phyloP scores from a whole-genome alignment of 64 coral and sea anemone species.

The Porites lutea region DNA sequence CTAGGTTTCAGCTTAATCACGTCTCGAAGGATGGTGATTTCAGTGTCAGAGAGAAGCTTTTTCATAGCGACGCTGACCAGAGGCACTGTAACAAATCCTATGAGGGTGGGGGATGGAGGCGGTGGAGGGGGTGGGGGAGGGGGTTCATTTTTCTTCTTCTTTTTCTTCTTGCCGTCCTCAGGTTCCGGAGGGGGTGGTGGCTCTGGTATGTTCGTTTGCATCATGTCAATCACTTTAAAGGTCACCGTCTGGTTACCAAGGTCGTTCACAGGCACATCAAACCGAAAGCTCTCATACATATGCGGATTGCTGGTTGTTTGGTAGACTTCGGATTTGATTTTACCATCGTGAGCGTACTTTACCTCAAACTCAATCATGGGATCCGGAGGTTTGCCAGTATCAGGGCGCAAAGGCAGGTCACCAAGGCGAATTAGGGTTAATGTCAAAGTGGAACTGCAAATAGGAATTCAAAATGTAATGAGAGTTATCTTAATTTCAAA shows the following conservation, averaged over 20 bases:
- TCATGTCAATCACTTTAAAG: slow-evolving; percentile 88
- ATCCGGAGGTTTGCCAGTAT: slow-evolving; percentile 79
- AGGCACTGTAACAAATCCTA: slow-evolving; percentile 83
- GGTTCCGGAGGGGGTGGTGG: slow-evolving; percentile 47
- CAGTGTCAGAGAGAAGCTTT: slow-evolving; percentile 83
- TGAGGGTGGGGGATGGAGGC: slow-evolving; percentile 36
- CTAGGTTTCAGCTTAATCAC: slow-evolving; percentile 80
- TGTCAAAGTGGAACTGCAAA: slow-evolving; percentile 78
- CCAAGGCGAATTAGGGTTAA: slow-evolving; percentile 85
- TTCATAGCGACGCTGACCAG: slow-evolving; percentile 94
- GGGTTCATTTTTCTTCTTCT: slow-evolving; percentile 26
- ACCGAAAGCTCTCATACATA: slow-evolving; percentile 93
- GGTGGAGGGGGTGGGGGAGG: slow-evolving; percentile 62
- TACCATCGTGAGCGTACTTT: slow-evolving; percentile 82
- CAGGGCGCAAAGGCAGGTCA: slow-evolving; percentile 68
- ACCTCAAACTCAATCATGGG: slow-evolving; percentile 86
- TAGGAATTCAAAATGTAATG: not conserved
- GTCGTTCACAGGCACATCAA: slow-evolving; percentile 88
- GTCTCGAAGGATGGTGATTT: slow-evolving; percentile 89
- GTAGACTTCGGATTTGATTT: slow-evolving; percentile 87
- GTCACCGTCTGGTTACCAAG: slow-evolving; percentile 90
- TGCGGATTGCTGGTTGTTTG: slow-evolving; percentile 86
- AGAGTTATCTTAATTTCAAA: too few species aligned
- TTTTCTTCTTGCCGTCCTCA: slow-evolving; percentile 36
- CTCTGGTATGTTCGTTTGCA: slow-evolving; percentile 62